A percentile compares a stretch with the other conserved stretches of the same genome.
phyloP scores from a whole-genome alignment of 2,113 vertebrate genomes.

The Reinhardtius hippoglossoides region DNA sequence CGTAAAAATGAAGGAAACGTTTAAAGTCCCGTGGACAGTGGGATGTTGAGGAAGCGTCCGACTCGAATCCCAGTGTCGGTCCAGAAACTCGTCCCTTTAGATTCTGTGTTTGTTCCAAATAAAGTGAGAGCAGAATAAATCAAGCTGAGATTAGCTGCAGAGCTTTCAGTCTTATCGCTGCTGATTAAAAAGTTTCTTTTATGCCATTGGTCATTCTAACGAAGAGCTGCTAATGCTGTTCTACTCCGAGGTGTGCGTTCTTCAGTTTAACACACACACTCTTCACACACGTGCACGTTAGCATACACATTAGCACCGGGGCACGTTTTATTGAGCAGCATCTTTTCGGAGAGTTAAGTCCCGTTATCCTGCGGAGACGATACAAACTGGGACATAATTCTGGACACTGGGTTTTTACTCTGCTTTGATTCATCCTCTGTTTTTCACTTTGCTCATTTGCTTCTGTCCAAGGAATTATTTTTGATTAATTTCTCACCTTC shows the following conservation, averaged over 20 bases:
- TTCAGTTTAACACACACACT: slow-evolving; percentile 6
- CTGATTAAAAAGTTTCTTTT: slow-evolving; percentile 21
- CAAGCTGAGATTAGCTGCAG: not conserved
- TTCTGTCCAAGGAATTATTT: slow-evolving; percentile 8
- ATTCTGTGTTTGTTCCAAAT: slow-evolving; percentile 6
- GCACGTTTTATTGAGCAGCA: slow-evolving; percentile 74
- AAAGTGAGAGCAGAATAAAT: slow-evolving; percentile 19
- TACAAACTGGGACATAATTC: slow-evolving; percentile 67
- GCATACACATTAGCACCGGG: slow-evolving; percentile 14
- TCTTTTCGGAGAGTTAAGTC: slow-evolving; percentile 71
- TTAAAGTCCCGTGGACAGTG: too few relatives aligned
- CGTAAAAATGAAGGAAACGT: not conserved
- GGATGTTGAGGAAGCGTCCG: not conserved
- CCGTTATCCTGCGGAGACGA: slow-evolving; percentile 58
- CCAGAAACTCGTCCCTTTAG: not conserved
- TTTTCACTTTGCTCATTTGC: slow-evolving; percentile 33
- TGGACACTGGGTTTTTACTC: slow-evolving; percentile 70
- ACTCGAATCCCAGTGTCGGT: too few relatives aligned
- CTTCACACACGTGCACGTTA: slow-evolving; percentile 36
- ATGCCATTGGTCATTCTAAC: slow-evolving; percentile 10
- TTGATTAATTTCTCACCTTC: not conserved
- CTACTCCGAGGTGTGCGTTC: slow-evolving; percentile 10
- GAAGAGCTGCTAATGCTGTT: slow-evolving; percentile 18
- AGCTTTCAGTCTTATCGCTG: slow-evolving; percentile 8
- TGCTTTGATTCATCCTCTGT: slow-evolving; percentile 49